These are phyloP conservation scores for Cisticola juncidis DNA, from an alignment of 2,113 vertebrate species.

Conservation along the genomic window DNA sequence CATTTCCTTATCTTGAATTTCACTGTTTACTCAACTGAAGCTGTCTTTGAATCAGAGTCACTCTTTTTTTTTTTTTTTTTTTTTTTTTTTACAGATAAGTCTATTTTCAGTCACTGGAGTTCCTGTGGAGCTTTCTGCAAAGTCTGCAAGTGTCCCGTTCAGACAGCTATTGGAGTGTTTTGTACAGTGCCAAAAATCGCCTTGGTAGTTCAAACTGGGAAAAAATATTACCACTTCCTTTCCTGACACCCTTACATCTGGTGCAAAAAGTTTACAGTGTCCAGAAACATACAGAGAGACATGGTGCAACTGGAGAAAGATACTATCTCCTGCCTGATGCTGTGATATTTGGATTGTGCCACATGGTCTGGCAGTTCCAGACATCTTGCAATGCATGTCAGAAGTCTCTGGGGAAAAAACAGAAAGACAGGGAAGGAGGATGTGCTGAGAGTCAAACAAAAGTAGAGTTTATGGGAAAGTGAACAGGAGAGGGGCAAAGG, in stretches of 20 bases:
- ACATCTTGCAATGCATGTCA: background rate
- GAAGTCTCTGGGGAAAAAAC: background rate
- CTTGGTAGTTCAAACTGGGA: background rate
- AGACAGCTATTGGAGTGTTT: background rate
- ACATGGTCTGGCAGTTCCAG: background rate
- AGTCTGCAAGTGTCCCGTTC: background rate
- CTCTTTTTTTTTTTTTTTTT: background rate
- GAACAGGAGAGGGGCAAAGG: constrained; percentile 11
- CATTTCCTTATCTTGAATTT: background rate
- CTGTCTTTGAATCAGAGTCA: background rate
- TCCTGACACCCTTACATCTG: background rate
- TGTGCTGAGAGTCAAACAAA: constrained; percentile 54
- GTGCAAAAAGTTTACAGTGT: background rate
- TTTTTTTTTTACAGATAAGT: background rate
- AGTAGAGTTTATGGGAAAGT: constrained; percentile 56
- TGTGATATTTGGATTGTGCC: background rate
- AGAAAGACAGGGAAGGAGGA: background rate
- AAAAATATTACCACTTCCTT: background rate
- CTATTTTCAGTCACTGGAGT: background rate
- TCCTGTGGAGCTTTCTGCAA: background rate
- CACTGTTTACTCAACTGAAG: background rate
- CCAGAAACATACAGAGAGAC: background rate
- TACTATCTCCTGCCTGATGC: background rate
- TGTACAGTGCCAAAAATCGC: background rate
- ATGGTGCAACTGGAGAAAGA: background rate